Conservation (phyloP, 2,113 vertebrate genomes). For the Platysternon megacephalum region DNA sequence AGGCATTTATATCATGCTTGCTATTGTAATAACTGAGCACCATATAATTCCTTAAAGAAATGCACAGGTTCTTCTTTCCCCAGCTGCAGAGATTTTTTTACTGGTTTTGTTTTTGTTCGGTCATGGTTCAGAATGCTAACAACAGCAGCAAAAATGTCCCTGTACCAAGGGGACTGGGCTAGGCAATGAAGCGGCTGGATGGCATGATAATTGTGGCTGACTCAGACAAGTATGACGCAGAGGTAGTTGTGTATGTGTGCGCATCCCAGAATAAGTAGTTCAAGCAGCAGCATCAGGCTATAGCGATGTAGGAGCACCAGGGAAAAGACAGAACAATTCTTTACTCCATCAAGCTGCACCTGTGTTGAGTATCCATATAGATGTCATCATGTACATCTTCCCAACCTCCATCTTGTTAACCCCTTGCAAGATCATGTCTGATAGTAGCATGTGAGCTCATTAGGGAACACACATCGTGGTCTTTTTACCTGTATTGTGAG, state of each 20-base stretch:
- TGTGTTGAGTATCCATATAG: background rate
- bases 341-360: background rate
- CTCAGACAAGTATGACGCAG: background rate
- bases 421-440: background rate
- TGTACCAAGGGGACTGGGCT: accelerated
- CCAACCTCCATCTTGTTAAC: background rate
- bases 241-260: background rate
- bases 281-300: accelerated
- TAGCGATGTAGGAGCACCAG: background rate
- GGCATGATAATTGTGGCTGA: background rate
- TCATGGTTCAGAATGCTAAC: background rate
- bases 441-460: background rate
- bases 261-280: accelerated
- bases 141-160: background rate
- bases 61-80: background rate
- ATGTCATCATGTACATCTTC: accelerated
- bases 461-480: background rate
- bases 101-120: background rate
- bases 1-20: background rate
- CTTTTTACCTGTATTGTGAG: background rate
- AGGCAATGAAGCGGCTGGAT: background rate
- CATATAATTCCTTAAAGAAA: background rate
- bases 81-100: background rate
- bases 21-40: accelerated
- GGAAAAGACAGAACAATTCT: accelerated